A percentile compares a stretch with the other conserved stretches of the same genome.
phyloP scores from a whole-genome alignment of 2,113 vertebrate genomes.

The Calyptomena viridis region DNA sequence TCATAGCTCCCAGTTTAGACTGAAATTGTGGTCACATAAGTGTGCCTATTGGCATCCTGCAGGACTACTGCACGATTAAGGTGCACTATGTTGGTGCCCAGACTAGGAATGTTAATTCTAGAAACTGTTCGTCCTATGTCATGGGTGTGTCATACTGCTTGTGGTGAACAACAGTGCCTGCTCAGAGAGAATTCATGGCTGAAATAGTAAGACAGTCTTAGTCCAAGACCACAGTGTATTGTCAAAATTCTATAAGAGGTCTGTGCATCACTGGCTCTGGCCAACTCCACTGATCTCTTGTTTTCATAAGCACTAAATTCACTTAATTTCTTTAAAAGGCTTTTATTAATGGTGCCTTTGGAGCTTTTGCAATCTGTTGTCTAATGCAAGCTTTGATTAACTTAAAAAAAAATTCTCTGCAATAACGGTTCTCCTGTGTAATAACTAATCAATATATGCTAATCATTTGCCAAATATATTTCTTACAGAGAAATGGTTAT shows the following conservation, averaged over 20 bases:
- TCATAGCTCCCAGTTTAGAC: neutral
- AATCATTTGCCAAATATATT: slow-evolving; percentile 24
- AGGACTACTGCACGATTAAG: neutral
- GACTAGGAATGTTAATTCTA: neutral
- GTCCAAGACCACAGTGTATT: neutral
- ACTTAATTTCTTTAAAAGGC: neutral
- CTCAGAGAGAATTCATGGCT: neutral
- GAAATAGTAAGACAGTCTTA: neutral
- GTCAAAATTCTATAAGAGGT: neutral
- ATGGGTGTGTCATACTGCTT: rapidly evolving
- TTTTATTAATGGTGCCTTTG: slow-evolving; percentile 2
- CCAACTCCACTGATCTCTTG: neutral
- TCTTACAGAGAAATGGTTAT: neutral
- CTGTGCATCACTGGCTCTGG: neutral
- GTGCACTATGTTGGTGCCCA: neutral
- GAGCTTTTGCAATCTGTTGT: slow-evolving; percentile 27
- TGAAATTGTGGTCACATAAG: neutral
- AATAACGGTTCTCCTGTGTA: neutral
- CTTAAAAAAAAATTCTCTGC: neutral
- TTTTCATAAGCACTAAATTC: slow-evolving; percentile 13
- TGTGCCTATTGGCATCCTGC: neutral
- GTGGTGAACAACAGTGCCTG: neutral
- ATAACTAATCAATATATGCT: slow-evolving; percentile 45
- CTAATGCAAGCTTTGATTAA: slow-evolving; percentile 54
- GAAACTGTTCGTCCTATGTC: neutral